These are phyloP conservation scores for Nemurella pictetii DNA, from an alignment of 2,888 invertebrate genomes.

Conservation along the genomic window DNA sequence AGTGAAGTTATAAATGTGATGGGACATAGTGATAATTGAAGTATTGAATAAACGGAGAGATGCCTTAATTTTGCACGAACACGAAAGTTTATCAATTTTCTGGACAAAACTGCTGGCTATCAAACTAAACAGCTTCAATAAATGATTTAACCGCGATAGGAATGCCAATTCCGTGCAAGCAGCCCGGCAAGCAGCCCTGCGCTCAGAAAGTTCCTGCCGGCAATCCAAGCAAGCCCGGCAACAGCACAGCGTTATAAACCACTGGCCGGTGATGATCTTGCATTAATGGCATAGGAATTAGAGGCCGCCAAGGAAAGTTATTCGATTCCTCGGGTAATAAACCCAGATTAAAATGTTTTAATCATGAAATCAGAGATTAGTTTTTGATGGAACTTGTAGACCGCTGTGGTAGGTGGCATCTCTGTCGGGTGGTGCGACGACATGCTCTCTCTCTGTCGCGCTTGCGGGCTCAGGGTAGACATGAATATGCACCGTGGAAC, in stretches of 20 bases:
- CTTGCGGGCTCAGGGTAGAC: neutral
- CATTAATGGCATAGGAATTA: neutral
- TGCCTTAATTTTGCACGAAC: too few relatives aligned
- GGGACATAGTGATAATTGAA: too few relatives aligned
- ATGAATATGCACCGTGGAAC: neutral
- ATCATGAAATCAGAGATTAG: conserved; percentile 29
- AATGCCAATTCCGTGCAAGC: too few relatives aligned
- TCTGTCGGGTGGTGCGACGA: neutral
- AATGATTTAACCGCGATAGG: too few relatives aligned
- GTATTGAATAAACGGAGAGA: too few relatives aligned
- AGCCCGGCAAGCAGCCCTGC: too few relatives aligned
- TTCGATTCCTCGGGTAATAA: neutral
- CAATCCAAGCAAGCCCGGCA: too few relatives aligned
- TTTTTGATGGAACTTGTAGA: conserved; percentile 18
- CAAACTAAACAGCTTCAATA: too few relatives aligned
- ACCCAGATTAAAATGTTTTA: conserved; percentile 22
- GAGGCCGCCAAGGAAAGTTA: neutral
- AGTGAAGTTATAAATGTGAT: too few relatives aligned
- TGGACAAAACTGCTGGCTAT: too few relatives aligned
- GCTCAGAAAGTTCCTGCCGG: too few relatives aligned
- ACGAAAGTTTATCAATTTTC: too few relatives aligned
- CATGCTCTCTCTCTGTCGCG: neutral
- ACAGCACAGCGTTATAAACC: neutral
- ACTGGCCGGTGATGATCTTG: neutral
- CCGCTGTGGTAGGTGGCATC: neutral